Percentiles rank a stretch among this genome's conserved stretches.
These are phyloP conservation scores for Anolis apletophallus DNA, from an alignment of 2,797 vertebrate genomes.

Conservation along the genomic window DNA sequence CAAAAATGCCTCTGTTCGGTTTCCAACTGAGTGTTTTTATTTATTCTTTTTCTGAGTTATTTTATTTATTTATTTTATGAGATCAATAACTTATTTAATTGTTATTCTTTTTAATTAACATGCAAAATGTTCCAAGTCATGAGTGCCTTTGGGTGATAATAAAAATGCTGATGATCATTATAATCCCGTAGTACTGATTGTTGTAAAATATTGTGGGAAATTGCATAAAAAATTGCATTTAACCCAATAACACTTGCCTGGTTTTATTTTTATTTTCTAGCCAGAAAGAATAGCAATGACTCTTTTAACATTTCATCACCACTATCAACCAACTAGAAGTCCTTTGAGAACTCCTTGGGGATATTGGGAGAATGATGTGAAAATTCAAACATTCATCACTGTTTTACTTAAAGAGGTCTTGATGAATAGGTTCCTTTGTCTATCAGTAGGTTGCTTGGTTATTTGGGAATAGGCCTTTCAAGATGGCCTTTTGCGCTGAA, in stretches of 20 bases:
- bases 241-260: background rate
- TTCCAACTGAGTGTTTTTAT: background rate
- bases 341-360: background rate
- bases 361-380: background rate
- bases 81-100: constrained; percentile 22
- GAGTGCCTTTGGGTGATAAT: background rate
- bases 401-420: background rate
- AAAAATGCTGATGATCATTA: constrained; percentile 1
- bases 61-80: background rate
- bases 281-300: background rate
- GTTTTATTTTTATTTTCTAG: background rate
- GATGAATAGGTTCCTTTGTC: background rate
- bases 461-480: background rate
- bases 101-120: constrained; percentile 14
- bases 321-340: constrained; percentile 3
- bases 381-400: background rate
- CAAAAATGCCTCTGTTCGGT: background rate
- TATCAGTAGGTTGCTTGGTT: background rate
- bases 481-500: background rate
- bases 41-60: background rate
- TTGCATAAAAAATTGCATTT: constrained; percentile 4
- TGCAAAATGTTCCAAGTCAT: background rate
- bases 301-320: background rate
- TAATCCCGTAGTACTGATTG: background rate
- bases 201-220: background rate